Evolutionary conservation across 1,140 invertebrate genomes (phyloP), one percentile per base, ranked within the genome.

Genomic region (Megalopta genalis): DNA sequence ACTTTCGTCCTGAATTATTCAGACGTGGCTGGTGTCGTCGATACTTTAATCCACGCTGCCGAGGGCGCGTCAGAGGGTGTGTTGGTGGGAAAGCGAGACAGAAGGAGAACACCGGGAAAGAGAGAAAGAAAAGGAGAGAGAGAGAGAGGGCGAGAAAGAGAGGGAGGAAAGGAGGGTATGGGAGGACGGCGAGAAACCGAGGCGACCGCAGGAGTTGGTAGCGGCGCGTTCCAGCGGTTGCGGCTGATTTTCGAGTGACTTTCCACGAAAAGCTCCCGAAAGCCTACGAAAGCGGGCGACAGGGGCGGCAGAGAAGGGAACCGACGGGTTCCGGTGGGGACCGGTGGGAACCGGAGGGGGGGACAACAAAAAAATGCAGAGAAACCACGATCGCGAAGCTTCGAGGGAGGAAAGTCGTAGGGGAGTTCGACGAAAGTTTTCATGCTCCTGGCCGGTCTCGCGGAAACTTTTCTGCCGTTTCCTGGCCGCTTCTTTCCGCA

Each of bases 1-100:
- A 91, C 88, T 92, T 90, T 90, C 85, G 86, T 82, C 78, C 82
- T 93, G 92, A 92, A 93, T 93, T 88, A 93, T 93, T 93, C 92
- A 93, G 88, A 87, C 84, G 84, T 83, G 86, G 84, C 83, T 78
- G 77, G 74, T 79, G 65, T 81, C 88, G 86, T 86, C 89, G 90
- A 93, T 92, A 91, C 91, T 90, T 91, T 93, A 93, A 93, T 93
- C 92, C 88, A 59, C 68, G 63, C 68, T 68, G 69, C 42, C 57
- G 71, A 81, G 75, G 80, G 77, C 68, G 64, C 57, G 70, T 25
- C 32, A 57, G 67, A 77, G 63, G 65, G 32, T 66, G 59, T 62
- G 42, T 4, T 32, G 32, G 32, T 1, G 32, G 32, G 4, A 4
- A 32, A 32, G 32, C 32, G 32, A 32, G 32, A 32, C 32, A 4